Evolutionary conservation across 2,888 invertebrate species (phyloP).

Genomic region (Watsonalla cultraria): DNA sequence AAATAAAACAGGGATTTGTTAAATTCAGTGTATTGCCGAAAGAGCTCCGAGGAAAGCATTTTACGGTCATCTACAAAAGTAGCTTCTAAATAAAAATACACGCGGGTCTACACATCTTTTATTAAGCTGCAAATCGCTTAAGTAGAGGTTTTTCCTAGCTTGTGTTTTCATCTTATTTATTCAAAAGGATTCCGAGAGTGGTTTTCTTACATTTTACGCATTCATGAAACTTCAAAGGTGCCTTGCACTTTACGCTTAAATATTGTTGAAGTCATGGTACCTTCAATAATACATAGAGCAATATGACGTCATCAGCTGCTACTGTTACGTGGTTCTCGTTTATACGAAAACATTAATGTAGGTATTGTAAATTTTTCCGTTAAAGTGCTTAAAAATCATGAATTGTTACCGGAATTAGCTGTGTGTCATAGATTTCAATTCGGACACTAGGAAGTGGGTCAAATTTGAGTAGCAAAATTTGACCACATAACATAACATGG

Average conservation of each 20-base stretch:
- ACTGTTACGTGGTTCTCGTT: no score
- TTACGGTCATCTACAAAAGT: constrained; percentile 23
- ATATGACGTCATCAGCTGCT: no score
- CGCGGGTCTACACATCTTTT: constrained; percentile 5
- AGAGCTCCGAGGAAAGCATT: not conserved
- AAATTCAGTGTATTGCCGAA: not conserved
- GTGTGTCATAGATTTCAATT: no score
- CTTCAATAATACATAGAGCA: not conserved
- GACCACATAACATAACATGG: no score
- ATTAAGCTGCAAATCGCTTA: not conserved
- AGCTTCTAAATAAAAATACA: constrained; percentile 20
- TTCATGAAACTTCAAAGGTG: not conserved
- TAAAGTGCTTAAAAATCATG: no score
- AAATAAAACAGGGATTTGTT: not conserved
- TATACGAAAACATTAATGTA: no score
- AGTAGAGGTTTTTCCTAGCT: not conserved
- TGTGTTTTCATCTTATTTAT: not conserved
- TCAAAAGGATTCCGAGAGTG: not conserved
- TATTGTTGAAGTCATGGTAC: not conserved
- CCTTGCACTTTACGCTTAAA: not conserved
- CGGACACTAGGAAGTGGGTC: no score
- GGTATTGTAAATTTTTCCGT: no score
- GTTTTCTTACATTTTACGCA: not conserved
- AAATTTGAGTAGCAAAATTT: no score
- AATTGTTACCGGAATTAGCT: no score